Evolutionary conservation across 2,113 vertebrate genomes (phyloP).

Genomic region (Prunella himalayana): DNA sequence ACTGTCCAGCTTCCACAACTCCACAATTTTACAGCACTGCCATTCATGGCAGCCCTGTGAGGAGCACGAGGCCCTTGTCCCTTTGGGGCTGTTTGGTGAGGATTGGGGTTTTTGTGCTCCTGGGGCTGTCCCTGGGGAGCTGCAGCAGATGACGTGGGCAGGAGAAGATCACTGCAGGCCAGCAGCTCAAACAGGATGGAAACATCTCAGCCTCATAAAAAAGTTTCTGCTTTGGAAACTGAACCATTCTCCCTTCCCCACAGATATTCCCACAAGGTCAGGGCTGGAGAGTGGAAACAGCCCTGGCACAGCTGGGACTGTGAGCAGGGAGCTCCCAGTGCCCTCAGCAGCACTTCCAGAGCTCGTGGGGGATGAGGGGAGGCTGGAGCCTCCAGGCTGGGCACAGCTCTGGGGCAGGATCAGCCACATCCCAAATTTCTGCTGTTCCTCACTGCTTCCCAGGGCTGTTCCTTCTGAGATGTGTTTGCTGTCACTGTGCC

Average conservation of each 20-base stretch:
- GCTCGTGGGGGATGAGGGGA: rapidly evolving
- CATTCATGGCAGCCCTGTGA: not conserved
- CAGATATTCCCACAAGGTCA: not conserved
- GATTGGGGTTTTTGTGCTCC: not conserved
- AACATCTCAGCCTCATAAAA: conserved; percentile 1
- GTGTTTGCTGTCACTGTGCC: not conserved
- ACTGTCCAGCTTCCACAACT: not conserved
- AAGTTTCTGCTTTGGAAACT: not conserved
- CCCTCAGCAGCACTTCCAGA: not conserved
- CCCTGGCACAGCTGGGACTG: rapidly evolving
- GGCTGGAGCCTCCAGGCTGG: not conserved
- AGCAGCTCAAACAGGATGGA: not conserved
- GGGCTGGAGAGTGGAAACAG: not conserved
- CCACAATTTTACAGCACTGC: not conserved
- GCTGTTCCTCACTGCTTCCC: rapidly evolving
- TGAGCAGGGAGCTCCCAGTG: not conserved
- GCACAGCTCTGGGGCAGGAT: not conserved
- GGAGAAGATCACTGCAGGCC: not conserved
- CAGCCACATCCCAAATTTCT: not conserved
- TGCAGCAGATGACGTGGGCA: not conserved
- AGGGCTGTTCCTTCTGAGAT: not conserved
- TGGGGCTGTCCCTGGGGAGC: not conserved
- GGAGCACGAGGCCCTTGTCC: not conserved
- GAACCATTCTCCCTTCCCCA: rapidly evolving
- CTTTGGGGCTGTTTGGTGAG: not conserved